Conservation (phyloP, 2,888 invertebrate species). For the Hydroisotoma schaefferi region DNA sequence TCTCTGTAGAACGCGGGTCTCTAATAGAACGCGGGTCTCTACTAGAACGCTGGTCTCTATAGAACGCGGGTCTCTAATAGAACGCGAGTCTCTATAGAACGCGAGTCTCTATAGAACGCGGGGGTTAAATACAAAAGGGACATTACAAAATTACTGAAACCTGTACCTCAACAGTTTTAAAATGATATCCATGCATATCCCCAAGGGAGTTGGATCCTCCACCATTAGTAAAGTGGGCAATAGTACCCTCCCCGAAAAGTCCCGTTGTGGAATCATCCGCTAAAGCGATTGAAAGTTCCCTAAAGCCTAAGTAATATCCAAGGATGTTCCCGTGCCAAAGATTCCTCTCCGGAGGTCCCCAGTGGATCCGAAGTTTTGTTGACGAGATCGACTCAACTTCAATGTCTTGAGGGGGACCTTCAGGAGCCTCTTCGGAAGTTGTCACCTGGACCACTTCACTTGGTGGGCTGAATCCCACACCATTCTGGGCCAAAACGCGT, state of each 20-base stretch:
- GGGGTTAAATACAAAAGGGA: too few species aligned
- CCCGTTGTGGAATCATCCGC: conserved; percentile 11
- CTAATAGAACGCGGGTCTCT: too few species aligned
- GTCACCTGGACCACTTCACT: conserved; percentile 68
- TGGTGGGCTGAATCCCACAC: conserved; percentile 80
- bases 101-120: too few species aligned
- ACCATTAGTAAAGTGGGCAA: conserved; percentile 16
- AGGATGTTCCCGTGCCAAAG: conserved; percentile 81
- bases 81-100: too few species aligned
- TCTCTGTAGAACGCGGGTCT: too few species aligned
- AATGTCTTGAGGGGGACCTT: conserved; percentile 75
- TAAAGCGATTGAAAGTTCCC: conserved; percentile 31
- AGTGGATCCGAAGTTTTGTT: conserved; percentile 77
- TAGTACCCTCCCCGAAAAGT: conserved; percentile 27
- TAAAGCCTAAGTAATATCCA: conserved; percentile 68
- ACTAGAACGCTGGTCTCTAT: too few species aligned
- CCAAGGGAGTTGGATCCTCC: conserved; percentile 27
- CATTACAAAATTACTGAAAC: too few species aligned
- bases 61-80: too few species aligned
- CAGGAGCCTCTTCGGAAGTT: conserved; percentile 84
- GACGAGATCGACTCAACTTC: conserved; percentile 77
- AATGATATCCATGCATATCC: conserved; percentile 51
- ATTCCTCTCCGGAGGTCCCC: conserved; percentile 75
- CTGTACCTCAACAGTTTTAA: conserved; percentile 68
- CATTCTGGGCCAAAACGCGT: conserved; percentile 82